Base-by-base conservation (phyloP, 2,113 vertebrate species). In the Scomber japonicus region DNA sequence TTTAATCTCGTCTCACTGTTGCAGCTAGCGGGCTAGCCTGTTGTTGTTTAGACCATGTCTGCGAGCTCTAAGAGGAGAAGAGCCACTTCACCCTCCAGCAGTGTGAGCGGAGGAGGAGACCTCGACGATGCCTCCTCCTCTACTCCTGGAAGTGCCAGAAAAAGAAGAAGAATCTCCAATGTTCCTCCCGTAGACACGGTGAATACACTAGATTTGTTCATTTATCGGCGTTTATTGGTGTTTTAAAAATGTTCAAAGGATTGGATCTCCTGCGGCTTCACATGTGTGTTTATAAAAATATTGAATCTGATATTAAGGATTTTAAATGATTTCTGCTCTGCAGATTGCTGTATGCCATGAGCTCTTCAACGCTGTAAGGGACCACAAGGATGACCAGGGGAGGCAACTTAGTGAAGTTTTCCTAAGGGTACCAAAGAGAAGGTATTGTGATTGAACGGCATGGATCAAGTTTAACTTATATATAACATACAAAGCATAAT, bases 341-440 rank as follows among this genome's bases (percentile, higher is more conserved):
- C 91, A 99, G 98, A 98, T 99, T 92, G 97, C 98, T 77, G 96
- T 99, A 30, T 99, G 98, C 88, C 98, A 98, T 91, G 98, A 99
- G 75, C 93, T 99, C 77, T 99, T 98, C 86, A 99, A 98, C 75
- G 96, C 97, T 80, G 95, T 99, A 86, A 95, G 97, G 89, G 98
- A 99, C 91, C 96, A 97, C 93, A 99, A 98, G 89, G 98, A 99
- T 92, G 96, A 96, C 48, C 97, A 97, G 51, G 98, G 97, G 65
- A 96, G 97, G 85, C 97, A 97, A 64, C 96, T 99, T 6, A 96
- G 97, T 93, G 98, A 99, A 66, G 93, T 97, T 67, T 99, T 99
- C 90, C 96, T 97, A 71, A 95, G 98, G 82, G 98, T 96, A 80
- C 98, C 98, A 3, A 99, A 99, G 87, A 95, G 98, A 93, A 97